Base-by-base conservation (phyloP, 2,113 vertebrate species). In the Microcebus tavaratra region DNA sequence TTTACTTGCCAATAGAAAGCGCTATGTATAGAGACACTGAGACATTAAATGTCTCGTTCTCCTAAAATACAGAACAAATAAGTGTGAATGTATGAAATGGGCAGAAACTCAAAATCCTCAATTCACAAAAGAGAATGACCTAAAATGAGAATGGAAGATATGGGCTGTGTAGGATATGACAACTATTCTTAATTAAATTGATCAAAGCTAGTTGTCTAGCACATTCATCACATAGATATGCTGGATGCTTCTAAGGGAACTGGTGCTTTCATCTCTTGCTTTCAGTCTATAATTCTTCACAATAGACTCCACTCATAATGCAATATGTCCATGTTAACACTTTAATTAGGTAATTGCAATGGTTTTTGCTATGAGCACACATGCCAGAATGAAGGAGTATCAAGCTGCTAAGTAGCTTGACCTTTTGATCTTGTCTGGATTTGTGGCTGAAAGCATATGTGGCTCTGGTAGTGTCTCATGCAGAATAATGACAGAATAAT, bases 401-500 rank as follows among this genome's bases (percentile, higher is more conserved):
- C 94, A 95, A 96, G 34, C 59, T 72, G 94, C 88, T 97, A 94
- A 97, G 84, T 42, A 97, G 20, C 63, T 95, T 97, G 97, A 83
- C 73, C 85, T 98, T 87, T 91, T 81, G 68, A 39, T 93, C 97
- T 96, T 84, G 81, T 90, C 78, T 97, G 90, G 36, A 15, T 0
- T 0, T 88, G 93, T 78, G 94, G 95, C 97, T 97, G 86, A 97
- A 98, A 97, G 92, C 97, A 91, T 96, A 96, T 96, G 84, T 95
- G 89, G 83, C 95, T 98, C 98, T 98, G 96, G 50, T 92, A 98
- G 97, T 83, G 90, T 98, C 97, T 97, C 90, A 95, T 96, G 96
- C 88, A 98, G 98, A 98, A 98, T 98, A 98, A 99, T 98, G 98
- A 99, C 99, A 98, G 96, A 98, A 97, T 97, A 98, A 98, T 98